These are phyloP conservation scores for Ylistrum balloti DNA, from an alignment of 1,140 invertebrate genomes.

Conservation along the genomic window DNA sequence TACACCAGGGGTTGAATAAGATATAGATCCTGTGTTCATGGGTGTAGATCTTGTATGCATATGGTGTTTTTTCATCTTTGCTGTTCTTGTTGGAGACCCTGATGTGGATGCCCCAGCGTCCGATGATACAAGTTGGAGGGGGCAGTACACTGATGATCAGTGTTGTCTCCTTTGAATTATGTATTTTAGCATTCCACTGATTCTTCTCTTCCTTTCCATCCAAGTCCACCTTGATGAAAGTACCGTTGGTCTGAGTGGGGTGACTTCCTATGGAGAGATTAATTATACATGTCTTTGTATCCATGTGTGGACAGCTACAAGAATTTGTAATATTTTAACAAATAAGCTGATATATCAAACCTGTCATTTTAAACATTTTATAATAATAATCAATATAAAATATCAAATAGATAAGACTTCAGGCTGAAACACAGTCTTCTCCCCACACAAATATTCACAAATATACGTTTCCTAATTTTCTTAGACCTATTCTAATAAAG, in stretches of 20 bases:
- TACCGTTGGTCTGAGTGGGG: conserved; percentile 44
- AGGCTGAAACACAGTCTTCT: too few species aligned
- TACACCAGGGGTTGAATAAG: conserved; percentile 66
- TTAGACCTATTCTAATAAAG: too few species aligned
- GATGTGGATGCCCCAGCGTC: conserved; percentile 89
- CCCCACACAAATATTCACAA: too few species aligned
- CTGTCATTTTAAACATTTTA: too few species aligned
- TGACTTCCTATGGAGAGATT: conserved; percentile 50
- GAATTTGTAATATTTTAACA: too few species aligned
- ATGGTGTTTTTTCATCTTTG: not conserved
- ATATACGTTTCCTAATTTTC: too few species aligned
- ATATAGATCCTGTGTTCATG: conserved; percentile 55
- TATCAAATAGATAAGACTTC: too few species aligned
- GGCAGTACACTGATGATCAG: conserved; percentile 53
- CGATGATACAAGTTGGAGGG: conserved; percentile 89
- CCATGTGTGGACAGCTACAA: too few species aligned
- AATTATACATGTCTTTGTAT: not conserved
- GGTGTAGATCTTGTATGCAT: not conserved
- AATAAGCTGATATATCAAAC: too few species aligned
- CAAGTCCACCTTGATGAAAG: conserved; percentile 46
- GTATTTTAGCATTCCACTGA: conserved; percentile 59
- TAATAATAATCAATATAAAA: too few species aligned
- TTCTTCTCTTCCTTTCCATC: conserved; percentile 40
- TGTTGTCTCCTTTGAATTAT: conserved; percentile 19
- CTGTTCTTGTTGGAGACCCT: not conserved